Evolutionary conservation across 2,113 vertebrate genomes (phyloP), one percentile per base, ranked within the genome.

Genomic region (Choloepus hoffmanni): DNA sequence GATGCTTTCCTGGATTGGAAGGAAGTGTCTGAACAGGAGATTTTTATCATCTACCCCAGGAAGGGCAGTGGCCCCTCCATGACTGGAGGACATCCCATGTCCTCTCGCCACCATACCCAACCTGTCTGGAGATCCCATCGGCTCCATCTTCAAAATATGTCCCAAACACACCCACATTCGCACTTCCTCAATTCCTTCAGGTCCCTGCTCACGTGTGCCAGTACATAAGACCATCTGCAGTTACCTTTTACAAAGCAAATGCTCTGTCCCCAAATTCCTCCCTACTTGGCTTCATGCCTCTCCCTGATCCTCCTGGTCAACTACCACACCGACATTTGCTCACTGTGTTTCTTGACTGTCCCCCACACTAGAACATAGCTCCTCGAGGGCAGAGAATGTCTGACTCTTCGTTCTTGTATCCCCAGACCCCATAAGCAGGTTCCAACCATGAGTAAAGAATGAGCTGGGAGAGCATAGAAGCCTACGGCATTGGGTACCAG

Each of bases 281-380:
- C 21, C 2, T 1, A 14, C 0, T 15, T 72, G 53, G 19, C 58
- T 73, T 11, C 2, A 7, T 40, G 62, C 16, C 14, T n/a, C 50
- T 50, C 14, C 33, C 4, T 40, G 19, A 53, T 15, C 15, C n/a
- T 90, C 26, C 33, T 45, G 0, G 0, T 14, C n/a, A 3, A 2
- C 5, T 0, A 0, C 30, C 0, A 1, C 10, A n/a, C 33, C n/a
- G 7, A 33, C 24, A 63, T 63, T 11, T 19, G 43, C 53, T n/a
- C 40, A n/a, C 23, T 43, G n/a, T 0, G 2, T 8, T 21, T 60
- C 40, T 36, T 21, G 18, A 28, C 14, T 15, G 18, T 23, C 45
- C 4, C 21, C 15, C 3, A 8, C 15, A 2, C 10, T 30, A 18
- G 58, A 67, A 24, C 2, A 8, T 2, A 58, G 28, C 3, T 24